Conservation (phyloP, 1,140 invertebrate species). For the Calephelis nemesis region DNA sequence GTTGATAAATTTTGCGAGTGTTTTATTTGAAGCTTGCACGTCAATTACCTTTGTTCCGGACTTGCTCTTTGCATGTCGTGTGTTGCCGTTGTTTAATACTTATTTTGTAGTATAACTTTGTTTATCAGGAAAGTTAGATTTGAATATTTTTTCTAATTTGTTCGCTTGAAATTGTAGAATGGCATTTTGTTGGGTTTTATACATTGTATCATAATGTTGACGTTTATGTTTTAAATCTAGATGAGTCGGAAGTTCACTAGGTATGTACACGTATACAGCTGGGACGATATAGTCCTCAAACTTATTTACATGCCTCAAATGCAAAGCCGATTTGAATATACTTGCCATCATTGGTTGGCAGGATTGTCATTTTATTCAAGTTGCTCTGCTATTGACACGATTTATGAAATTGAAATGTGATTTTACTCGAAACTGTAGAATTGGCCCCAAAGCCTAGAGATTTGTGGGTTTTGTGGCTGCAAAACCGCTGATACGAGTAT, state of each 20-base stretch:
- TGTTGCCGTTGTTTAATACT: constrained; percentile 53
- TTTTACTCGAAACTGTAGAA: no score
- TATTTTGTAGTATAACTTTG: constrained; percentile 46
- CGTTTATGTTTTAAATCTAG: background rate
- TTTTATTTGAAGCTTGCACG: constrained; percentile 62
- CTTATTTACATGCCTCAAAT: no score
- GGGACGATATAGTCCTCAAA: no score
- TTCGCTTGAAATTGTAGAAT: constrained; percentile 34
- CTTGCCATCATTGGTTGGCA: no score
- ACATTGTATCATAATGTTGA: background rate
- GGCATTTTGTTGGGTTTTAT: constrained; percentile 9
- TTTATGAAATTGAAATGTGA: no score
- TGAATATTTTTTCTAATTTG: constrained; percentile 28
- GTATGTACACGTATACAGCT: no score
- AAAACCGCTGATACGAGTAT: no score
- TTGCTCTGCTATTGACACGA: no score
- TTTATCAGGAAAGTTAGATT: constrained; percentile 26
- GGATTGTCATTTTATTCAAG: no score
- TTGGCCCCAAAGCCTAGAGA: no score
- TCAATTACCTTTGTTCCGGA: constrained; percentile 56
- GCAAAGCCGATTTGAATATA: no score
- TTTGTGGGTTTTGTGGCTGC: no score
- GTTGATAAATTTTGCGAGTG: constrained; percentile 49
- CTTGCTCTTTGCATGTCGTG: constrained; percentile 60
- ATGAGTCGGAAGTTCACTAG: background rate